Conservation (phyloP, 2,113 vertebrate species). For the Alaudala cheleensis region DNA sequence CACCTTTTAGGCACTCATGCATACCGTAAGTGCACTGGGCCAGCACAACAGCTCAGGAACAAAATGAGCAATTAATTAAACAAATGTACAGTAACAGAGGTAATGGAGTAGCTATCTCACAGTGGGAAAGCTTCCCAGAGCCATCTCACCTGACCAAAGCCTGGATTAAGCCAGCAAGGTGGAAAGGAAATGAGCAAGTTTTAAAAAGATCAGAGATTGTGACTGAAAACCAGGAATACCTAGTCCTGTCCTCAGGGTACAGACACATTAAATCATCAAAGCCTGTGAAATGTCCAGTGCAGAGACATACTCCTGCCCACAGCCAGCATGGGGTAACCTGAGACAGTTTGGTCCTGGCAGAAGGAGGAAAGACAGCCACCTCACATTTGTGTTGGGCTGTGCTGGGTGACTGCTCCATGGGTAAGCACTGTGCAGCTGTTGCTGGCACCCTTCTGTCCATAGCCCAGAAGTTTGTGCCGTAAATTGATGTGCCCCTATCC, state of each 20-base stretch:
- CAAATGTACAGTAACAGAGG: slow-evolving; percentile 74
- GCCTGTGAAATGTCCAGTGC: not conserved
- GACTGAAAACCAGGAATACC: not conserved
- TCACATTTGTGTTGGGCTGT: not conserved
- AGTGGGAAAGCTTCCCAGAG: slow-evolving; percentile 65
- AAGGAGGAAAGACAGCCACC: not conserved
- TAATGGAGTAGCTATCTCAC: slow-evolving; percentile 56
- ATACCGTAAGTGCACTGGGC: slow-evolving; percentile 58
- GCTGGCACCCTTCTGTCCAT: not conserved
- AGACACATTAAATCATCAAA: slow-evolving; percentile 51
- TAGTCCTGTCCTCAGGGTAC: slow-evolving; percentile 18
- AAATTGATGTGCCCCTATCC: not conserved
- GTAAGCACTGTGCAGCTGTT: not conserved
- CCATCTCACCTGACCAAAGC: slow-evolving; percentile 51
- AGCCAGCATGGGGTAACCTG: not conserved
- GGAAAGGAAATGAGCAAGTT: not conserved
- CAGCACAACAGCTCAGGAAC: slow-evolving; percentile 69
- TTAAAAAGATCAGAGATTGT: not conserved
- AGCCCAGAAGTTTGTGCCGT: not conserved
- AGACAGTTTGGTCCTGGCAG: not conserved
- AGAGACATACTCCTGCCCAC: not conserved
- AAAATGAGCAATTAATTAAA: slow-evolving; percentile 81
- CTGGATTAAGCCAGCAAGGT: not conserved
- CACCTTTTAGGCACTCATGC: slow-evolving; percentile 78
- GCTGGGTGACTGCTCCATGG: not conserved